phyloP scores from a whole-genome alignment of 2,797 vertebrate species.

The Cuculus canorus region DNA sequence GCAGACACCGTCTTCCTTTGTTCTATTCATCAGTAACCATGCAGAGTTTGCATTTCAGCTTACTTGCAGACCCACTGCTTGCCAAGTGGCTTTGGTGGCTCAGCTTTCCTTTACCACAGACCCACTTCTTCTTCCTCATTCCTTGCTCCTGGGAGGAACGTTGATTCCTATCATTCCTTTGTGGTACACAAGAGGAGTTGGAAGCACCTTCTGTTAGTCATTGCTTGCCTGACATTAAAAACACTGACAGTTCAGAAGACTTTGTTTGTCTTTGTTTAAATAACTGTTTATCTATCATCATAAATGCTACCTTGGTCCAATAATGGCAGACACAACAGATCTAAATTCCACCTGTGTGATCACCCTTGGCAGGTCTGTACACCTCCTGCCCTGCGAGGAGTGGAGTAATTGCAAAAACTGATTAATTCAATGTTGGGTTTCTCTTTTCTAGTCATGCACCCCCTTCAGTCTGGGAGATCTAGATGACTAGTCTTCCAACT shows the following conservation, averaged over 20 bases:
- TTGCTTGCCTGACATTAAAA: conserved; percentile 22
- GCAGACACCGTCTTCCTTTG: rapidly evolving
- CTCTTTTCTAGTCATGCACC: not conserved
- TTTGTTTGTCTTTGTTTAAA: conserved; percentile 38
- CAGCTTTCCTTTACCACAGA: not conserved
- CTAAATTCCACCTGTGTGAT: conserved; percentile 11
- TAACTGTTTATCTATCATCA: conserved; percentile 30
- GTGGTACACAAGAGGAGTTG: not conserved
- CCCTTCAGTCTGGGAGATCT: not conserved
- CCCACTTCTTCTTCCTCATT: conserved; percentile 1
- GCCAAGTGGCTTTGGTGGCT: not conserved
- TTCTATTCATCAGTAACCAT: not conserved
- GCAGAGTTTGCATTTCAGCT: not conserved
- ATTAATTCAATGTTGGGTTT: not conserved
- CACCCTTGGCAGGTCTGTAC: not conserved
- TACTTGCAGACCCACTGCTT: not conserved
- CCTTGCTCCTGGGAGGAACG: not conserved
- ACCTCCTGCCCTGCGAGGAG: not conserved
- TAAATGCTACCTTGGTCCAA: conserved; percentile 7
- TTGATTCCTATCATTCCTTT: not conserved
- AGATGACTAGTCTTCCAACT: not conserved
- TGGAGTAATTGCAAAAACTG: not conserved
- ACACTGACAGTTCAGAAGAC: not conserved
- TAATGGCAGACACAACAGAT: not conserved
- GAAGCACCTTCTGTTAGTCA: conserved; percentile 31